Evolutionary conservation across 1,140 invertebrate species (phyloP), one percentile per base, ranked within the genome.

Genomic region (Ruditapes philippinarum): DNA sequence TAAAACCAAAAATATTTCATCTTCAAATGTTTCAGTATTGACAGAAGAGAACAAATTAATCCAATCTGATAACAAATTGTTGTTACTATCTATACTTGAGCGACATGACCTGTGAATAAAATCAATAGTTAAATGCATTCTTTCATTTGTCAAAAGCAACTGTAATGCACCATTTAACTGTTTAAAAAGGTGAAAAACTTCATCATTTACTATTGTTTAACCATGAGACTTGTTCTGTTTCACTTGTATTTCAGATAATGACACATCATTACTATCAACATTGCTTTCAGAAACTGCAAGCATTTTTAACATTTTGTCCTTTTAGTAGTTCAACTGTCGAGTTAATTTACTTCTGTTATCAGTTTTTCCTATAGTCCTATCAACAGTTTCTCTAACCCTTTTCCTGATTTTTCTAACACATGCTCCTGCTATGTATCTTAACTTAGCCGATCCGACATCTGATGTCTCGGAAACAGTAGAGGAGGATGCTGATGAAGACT

Each of bases 1-100:
- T 5, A 90, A 33, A 4, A 60, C 62, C 12, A 90, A 7, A 25
- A 86, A 73, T 14, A 86, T 54, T 82, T 90, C 84, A 78, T 90
- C 51, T 68, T 81, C 65, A 62, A 73, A 85, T 14, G 42, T 78
- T 45, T 80, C 74, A 70, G 83, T 73, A 28, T 80, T 40, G 31
- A 22, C 19, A 22, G 28, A 33, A 70, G 17, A 28, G 73, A 85
- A 89, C 60, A 89, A 73, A 38, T 19, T 57, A n/a, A 89, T 70
- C 81, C 74, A 89, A n/a, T 57, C 38, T 4, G 51, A 12, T 0
- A 40, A 7, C 9, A 90, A 42, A 38, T 28, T 51, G 45, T 70
- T 51, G 28, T 90, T 45, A 42, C 49, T 33, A 65, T 82, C 83
- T 33, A 87, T 60, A 22, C 25, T 33, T 70, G 80, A 62, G 60